Conservation (phyloP, 2,888 invertebrate species). For the Watsonalla binaria region DNA sequence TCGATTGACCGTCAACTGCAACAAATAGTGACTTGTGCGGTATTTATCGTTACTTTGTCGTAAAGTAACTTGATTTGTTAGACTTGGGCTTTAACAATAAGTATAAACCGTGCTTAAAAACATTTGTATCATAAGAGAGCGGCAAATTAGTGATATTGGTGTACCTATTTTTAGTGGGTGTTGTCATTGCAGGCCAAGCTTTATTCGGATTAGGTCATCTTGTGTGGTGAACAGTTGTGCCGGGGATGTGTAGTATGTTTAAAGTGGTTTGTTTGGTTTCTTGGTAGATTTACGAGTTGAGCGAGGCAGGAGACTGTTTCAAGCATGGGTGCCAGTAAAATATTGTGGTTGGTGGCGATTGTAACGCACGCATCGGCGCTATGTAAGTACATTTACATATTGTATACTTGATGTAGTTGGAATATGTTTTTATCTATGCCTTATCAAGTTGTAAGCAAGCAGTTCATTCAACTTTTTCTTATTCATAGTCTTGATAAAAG, state of each 20-base stretch:
- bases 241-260: slow-evolving; percentile 58
- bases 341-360: slow-evolving; percentile 59
- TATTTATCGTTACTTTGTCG: slow-evolving; percentile 39
- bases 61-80: slow-evolving; percentile 35
- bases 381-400: slow-evolving; percentile 50
- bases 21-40: slow-evolving; percentile 53
- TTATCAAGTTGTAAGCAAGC: slow-evolving; percentile 11
- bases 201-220: slow-evolving; percentile 75
- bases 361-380: slow-evolving; percentile 59
- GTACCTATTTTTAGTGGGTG: slow-evolving; percentile 81
- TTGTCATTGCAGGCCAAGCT: slow-evolving; percentile 69
- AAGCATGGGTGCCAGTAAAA: slow-evolving; percentile 62
- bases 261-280: slow-evolving; percentile 65
- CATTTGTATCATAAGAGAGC: slow-evolving; percentile 45
- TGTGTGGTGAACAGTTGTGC: slow-evolving; percentile 72
- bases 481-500: slow-evolving; percentile 6
- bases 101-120: slow-evolving; percentile 24
- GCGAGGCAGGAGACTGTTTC: slow-evolving; percentile 46
- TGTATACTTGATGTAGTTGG: slow-evolving; percentile 8
- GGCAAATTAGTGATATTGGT: slow-evolving; percentile 56
- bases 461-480: slow-evolving; percentile 41
- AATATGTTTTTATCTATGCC: slow-evolving; percentile 12
- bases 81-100: slow-evolving; percentile 26
- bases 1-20: slow-evolving; percentile 60
- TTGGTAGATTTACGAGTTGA: slow-evolving; percentile 67